Base-by-base conservation (phyloP, 2,113 vertebrate genomes). In the Loxodonta africana region DNA sequence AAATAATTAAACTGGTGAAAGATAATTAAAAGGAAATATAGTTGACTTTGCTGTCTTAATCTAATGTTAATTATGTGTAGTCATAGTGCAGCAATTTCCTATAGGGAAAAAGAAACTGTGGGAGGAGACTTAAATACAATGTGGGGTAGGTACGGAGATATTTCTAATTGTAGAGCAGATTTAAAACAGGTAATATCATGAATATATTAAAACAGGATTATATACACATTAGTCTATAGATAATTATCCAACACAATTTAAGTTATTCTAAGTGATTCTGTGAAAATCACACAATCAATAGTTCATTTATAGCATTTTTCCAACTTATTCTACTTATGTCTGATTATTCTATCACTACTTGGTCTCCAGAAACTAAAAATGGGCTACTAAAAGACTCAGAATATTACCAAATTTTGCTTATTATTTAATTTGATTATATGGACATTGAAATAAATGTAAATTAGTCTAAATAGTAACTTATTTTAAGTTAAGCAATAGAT, bases 271-370 rank as follows among this genome's bases (percentile, higher is more conserved):
- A 84, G 28, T 74, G n/a, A 73, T 28, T 76, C 28, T 94, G 21
- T 88, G 41, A 91, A 83, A 93, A 94, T 48, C 18, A 73, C 33
- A n/a, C n/a, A 71, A 65, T 88, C 11, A 92, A 73, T 63, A 89
- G 17, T 71, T 82, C 4, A 88, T 30, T 28, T 86, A n/a, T 0
- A 33, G 4, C 6, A 6, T 57, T 95, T 83, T 53, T 76, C 33
- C 88, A 76, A 90, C 21, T 12, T 48, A 2, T 2, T 95, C 18
- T 81, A 20, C 14, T 11, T 84, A 60, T 41, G 0, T 44, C 14
- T 94, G 33, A 0, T 93, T 93, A 51, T 78, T 41, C 18, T 88
- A 8, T 85, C 73, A 74, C 4, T n/a, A 51, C 21, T 53, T 88
- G 17, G 21, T 73, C 44, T 80, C 41, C 10, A 63, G 41, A 17